Evolutionary conservation across 2,113 vertebrate genomes (phyloP).

Genomic region (Podarcis muralis): DNA sequence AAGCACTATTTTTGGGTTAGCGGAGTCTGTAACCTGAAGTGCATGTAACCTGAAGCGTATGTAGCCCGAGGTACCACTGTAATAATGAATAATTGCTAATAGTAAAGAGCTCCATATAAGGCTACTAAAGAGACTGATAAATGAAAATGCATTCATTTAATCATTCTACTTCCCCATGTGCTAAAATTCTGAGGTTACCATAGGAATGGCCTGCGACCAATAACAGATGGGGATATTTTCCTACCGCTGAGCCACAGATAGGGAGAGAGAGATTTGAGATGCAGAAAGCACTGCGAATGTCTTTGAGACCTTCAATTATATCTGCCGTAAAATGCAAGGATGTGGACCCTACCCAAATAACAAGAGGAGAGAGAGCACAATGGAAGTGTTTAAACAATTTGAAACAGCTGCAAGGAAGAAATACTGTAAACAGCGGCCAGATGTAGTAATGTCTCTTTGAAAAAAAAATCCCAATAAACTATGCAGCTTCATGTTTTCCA

Average conservation of each 20-base stretch:
- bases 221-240: background rate
- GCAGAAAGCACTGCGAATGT: background rate
- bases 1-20: no score
- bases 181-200: background rate
- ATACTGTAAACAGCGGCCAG: background rate
- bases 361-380: background rate
- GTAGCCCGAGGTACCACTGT: no score
- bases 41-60: no score
- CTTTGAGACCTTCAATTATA: background rate
- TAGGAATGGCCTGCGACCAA: background rate
- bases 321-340: background rate
- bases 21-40: no score
- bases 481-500: background rate
- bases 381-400: background rate
- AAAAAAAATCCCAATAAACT: background rate
- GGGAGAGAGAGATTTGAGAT: background rate
- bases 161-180: background rate
- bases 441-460: background rate
- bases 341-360: background rate
- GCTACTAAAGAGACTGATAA: background rate
- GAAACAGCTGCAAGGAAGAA: conserved; percentile 11
- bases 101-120: background rate
- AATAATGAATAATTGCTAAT: background rate
- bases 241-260: background rate
- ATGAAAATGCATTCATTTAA: background rate